Base-by-base conservation (phyloP, 2,888 invertebrate species). In the Eupithecia insigniata region DNA sequence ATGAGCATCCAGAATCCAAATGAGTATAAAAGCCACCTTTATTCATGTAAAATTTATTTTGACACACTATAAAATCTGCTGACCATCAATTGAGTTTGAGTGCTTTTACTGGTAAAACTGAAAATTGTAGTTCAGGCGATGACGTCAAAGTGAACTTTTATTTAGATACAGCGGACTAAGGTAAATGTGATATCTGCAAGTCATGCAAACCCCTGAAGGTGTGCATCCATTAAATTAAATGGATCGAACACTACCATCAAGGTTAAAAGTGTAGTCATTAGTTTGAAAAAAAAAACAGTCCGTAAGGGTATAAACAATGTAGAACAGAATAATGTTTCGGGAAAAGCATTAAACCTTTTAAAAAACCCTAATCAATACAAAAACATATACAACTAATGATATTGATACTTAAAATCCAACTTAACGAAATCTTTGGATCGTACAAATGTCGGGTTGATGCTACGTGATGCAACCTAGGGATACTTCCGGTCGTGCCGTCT, bases 401-500 rank as follows among this genome's bases (percentile, higher is more conserved):
- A 0, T 34, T 1, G 8, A 4, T 43, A 18, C 43, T 43, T 43
- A 43, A 18, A 43, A 12, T 18, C 43, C 18, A 43, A 18, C n/a
- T 8, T 22, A 51, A 10, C 10, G 22, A 51, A 51, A 51, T 22
- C 7, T n/a, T 46, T n/a, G n/a, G 46, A 46, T n/a, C 46, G 22
- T 22, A 22, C 12, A 22, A 51, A 51, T 6, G 22, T 22, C 12
- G 22, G 16, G 58, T 16, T 28, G 8, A 26, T 28, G 36, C 62
- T 22, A 62, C 28, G 8, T n/a, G 61, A 32, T 32, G 14, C 36
- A 39, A 34, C 64, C 82, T 83, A 84, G 84, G n/a, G 81, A 87
- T 84, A 88, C 88, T 89, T 90, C 90, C 89, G 84, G 87, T 68
- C 80, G 82, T 87, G 88, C 89, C 86, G 87, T 87, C 68, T 55